Conservation (phyloP, 2,113 vertebrate species). For the Apodemus speciosus region DNA sequence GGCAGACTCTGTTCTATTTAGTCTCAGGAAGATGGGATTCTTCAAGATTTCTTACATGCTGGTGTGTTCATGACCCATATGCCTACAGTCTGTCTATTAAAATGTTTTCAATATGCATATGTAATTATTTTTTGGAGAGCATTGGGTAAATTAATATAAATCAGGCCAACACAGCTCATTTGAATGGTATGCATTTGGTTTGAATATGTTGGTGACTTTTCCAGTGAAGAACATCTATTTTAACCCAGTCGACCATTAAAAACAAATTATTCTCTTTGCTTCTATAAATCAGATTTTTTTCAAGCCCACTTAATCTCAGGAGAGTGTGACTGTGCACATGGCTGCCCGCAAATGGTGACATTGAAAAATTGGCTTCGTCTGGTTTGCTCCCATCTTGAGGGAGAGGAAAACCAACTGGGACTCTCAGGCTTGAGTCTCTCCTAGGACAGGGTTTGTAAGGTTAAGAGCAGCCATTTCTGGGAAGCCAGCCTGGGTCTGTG, state of each 20-base stretch:
- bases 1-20: neutral
- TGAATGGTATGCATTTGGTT: slow-evolving; percentile 51
- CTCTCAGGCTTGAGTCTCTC: slow-evolving; percentile 16
- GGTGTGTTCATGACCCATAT: neutral
- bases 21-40: neutral
- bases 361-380: slow-evolving; percentile 43
- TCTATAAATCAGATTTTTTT: slow-evolving; percentile 61
- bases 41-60: neutral
- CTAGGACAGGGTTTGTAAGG: slow-evolving; percentile 1
- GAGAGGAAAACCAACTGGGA: neutral
- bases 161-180: slow-evolving; percentile 12
- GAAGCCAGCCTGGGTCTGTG: neutral
- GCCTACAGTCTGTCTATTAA: neutral
- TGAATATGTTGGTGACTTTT: slow-evolving; percentile 12
- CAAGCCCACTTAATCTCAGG: slow-evolving; percentile 19
- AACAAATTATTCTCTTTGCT: slow-evolving; percentile 40
- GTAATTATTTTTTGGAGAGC: slow-evolving; percentile 52
- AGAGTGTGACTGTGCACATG: neutral
- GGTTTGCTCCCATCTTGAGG: slow-evolving; percentile 20
- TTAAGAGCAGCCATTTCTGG: neutral
- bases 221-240: slow-evolving; percentile 36
- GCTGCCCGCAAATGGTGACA: neutral
- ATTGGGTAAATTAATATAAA: slow-evolving; percentile 33
- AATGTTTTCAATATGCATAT: slow-evolving; percentile 20
- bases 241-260: slow-evolving; percentile 9